Base-by-base conservation (phyloP, 2,888 invertebrate species). In the Meandrusa payeni region DNA sequence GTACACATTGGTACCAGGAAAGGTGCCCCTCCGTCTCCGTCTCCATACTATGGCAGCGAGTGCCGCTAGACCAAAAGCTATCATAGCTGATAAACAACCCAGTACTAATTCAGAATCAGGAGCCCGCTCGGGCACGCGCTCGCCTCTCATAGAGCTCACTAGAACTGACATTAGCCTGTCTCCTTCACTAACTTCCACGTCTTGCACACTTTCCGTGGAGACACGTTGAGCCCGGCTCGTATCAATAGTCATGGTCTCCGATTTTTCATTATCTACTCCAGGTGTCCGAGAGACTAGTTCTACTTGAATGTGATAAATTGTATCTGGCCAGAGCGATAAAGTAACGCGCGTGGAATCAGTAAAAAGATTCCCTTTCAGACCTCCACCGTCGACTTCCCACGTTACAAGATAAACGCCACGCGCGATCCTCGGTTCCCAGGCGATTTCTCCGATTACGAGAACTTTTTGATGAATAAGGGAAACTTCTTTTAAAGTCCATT, bases 361-460 rank as follows among this genome's bases (percentile, higher is more conserved):
- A 76, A 94, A 93, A 52, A 94, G 88, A 77, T 94, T 94, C 52
- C 94, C 94, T 79, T 93, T 94, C 47, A 95, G 85, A 51, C 94
- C 94, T 55, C 94, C 94, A 45, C 94, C 94, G 63, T 93, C 93
- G 41, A 94, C 93, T 89, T 95, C 94, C 94, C 94, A 95, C 48
- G 94, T 94, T 38, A 95, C 94, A 64, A 94, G 88, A 77, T 94
- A 94, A 46, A 94, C 92, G 13, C 91, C 91, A 38, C 90, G 89
- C 41, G 81, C 88, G 64, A 90, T 89, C 76, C 91, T 90, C 5
- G 92, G 90, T 59, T 92, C 92, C 93, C 93, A 93, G 32, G 92
- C 91, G 54, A 93, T 92, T 79, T 93, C 93, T 27, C 93, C 93
- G 53, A 93, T 93, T 24, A 91, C 91, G 23, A 91, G 69, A 50